Evolutionary conservation across 2,888 invertebrate genomes (phyloP).

Genomic region (Megaustenia siamemsis): DNA sequence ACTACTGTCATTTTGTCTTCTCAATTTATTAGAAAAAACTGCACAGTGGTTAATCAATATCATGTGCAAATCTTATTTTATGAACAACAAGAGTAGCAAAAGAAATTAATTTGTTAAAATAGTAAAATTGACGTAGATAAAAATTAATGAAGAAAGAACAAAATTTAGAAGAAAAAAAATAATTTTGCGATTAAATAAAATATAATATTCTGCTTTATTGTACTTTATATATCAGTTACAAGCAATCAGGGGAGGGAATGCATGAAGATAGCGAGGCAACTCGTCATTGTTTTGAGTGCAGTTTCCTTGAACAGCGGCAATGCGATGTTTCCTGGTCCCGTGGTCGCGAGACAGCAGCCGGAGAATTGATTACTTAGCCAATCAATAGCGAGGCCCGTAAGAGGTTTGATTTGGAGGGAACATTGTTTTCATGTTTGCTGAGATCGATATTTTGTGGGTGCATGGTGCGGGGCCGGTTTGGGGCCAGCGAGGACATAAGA

Average conservation of each 20-base stretch:
- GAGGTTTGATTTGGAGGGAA: conserved; percentile 42
- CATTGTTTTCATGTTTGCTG: conserved; percentile 32
- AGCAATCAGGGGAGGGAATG: background rate
- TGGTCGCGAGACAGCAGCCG: background rate
- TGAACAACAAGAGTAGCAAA: too few relatives aligned
- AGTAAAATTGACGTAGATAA: too few relatives aligned
- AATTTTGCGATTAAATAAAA: too few relatives aligned
- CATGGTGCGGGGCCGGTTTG: background rate
- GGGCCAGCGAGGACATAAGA: conserved; percentile 26
- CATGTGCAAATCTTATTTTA: too few relatives aligned
- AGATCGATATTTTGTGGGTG: conserved; percentile 26
- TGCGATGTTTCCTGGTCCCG: background rate
- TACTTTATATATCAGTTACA: conserved; percentile 12
- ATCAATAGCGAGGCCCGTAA: conserved; percentile 38
- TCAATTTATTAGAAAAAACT: too few relatives aligned
- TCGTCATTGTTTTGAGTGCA: conserved; percentile 24
- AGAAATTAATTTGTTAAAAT: too few relatives aligned
- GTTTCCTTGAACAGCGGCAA: background rate
- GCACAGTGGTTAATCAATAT: too few relatives aligned
- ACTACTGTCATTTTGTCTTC: too few relatives aligned
- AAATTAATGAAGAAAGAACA: too few relatives aligned
- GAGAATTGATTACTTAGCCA: conserved; percentile 43
- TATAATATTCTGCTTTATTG: too few relatives aligned
- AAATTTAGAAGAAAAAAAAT: too few relatives aligned
- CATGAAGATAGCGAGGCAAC: background rate